Percentiles rank a stretch among this genome's conserved stretches.
Conservation (phyloP, 2,888 invertebrate species). For the Koerneria pararmatus region DNA sequence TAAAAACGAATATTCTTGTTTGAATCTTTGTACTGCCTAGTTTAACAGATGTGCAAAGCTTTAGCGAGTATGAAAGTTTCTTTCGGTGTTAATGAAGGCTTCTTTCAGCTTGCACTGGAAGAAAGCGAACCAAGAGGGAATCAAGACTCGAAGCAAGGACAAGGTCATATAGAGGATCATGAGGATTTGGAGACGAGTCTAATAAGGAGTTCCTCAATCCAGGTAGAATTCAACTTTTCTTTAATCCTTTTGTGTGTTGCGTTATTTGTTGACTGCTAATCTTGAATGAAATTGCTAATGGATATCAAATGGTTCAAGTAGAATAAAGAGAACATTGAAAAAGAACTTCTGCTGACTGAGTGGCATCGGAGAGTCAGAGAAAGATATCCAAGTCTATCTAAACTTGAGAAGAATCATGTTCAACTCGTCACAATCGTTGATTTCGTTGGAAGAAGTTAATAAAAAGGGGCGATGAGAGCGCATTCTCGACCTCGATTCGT, state of each 20-base stretch:
- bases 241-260: background rate
- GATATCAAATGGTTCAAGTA: slow-evolving; percentile 7
- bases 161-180: slow-evolving; percentile 14
- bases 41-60: too few species aligned
- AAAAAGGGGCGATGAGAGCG: background rate
- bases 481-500: too few species aligned
- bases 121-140: too few species aligned
- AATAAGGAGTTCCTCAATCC: background rate
- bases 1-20: too few species aligned
- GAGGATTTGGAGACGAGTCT: slow-evolving; percentile 30
- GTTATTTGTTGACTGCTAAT: background rate
- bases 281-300: slow-evolving; percentile 5
- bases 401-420: background rate
- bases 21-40: too few species aligned
- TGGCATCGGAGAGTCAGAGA: background rate
- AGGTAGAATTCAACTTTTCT: background rate
- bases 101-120: slow-evolving; percentile 2
- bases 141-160: too few species aligned
- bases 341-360: background rate
- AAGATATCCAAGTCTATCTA: background rate
- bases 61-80: too few species aligned
- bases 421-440: too few species aligned
- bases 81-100: too few species aligned
- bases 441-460: background rate
- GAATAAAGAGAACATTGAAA: background rate